phyloP scores from a whole-genome alignment of 2,113 vertebrate genomes.

The Dromaius novaehollandiae region DNA sequence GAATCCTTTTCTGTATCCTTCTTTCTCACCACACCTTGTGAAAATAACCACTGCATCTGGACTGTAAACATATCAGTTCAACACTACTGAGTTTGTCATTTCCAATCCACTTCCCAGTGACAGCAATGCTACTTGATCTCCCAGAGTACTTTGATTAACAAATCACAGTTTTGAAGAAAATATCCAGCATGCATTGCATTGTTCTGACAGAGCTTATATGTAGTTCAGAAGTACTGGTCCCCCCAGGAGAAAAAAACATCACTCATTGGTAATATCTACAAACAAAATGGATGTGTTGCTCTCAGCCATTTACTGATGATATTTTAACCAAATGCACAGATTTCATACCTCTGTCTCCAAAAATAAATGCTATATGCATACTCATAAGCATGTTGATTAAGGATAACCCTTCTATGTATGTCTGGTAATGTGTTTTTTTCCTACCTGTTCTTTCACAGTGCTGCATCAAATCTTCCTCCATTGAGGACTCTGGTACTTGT shows the following conservation, averaged over 20 bases:
- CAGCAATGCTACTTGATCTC: constrained; percentile 23
- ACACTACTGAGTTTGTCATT: constrained; percentile 27
- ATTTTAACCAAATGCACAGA: not conserved
- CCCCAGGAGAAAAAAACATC: not conserved
- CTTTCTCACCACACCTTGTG: not conserved
- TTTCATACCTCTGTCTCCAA: not conserved
- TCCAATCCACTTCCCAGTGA: constrained; percentile 36
- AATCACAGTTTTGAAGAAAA: constrained; percentile 26
- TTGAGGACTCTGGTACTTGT: not conserved
- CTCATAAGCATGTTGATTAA: not conserved
- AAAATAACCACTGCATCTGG: not conserved
- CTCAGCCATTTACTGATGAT: not conserved
- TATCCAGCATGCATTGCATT: not conserved
- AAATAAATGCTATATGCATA: not conserved
- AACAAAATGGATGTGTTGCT: not conserved
- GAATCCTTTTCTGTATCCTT: not conserved
- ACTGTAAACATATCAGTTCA: not conserved
- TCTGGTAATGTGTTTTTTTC: not conserved
- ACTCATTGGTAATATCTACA: not conserved
- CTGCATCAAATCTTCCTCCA: not conserved
- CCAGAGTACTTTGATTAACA: constrained; percentile 12
- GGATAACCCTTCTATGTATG: not conserved
- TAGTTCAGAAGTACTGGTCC: not conserved
- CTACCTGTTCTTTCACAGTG: not conserved
- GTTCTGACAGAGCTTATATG: constrained; percentile 1